phyloP scores from a whole-genome alignment of 2,797 vertebrate genomes.

The Linurgus olivaceus region DNA sequence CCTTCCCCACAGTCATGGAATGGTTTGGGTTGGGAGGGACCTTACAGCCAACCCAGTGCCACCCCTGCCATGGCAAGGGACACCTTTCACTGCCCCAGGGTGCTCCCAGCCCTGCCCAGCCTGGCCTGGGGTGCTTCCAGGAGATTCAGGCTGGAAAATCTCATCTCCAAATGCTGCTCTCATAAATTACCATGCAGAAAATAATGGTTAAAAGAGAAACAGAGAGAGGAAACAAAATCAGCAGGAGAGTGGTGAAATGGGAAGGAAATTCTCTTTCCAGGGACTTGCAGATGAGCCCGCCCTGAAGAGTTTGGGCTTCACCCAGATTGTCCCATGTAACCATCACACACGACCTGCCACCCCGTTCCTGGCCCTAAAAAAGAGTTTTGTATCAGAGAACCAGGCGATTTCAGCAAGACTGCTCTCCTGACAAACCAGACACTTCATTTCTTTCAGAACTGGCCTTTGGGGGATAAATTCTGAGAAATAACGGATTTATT shows the following conservation, averaged over 20 bases:
- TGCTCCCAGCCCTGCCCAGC: rapidly evolving
- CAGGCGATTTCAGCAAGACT: not conserved
- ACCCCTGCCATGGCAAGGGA: not conserved
- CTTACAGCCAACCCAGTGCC: not conserved
- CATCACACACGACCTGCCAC: not conserved
- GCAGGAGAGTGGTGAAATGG: not conserved
- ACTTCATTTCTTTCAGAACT: not conserved
- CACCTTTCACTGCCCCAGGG: not conserved
- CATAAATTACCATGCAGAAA: not conserved
- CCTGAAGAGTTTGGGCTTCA: not conserved
- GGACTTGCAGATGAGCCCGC: rapidly evolving
- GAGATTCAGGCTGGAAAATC: not conserved
- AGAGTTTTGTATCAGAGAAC: not conserved
- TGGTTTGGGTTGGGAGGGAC: not conserved
- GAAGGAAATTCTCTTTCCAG: not conserved
- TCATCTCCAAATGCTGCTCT: not conserved
- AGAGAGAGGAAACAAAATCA: not conserved
- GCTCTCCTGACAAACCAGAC: not conserved
- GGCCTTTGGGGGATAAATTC: not conserved
- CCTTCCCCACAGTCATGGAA: not conserved
- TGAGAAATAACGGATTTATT: not conserved
- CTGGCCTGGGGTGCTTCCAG: not conserved
- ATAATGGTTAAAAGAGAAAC: not conserved
- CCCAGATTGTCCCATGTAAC: too few relatives aligned
- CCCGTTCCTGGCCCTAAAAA: rapidly evolving